phyloP scores from a whole-genome alignment of 2,113 vertebrate species.

The Rostratula benghalensis region DNA sequence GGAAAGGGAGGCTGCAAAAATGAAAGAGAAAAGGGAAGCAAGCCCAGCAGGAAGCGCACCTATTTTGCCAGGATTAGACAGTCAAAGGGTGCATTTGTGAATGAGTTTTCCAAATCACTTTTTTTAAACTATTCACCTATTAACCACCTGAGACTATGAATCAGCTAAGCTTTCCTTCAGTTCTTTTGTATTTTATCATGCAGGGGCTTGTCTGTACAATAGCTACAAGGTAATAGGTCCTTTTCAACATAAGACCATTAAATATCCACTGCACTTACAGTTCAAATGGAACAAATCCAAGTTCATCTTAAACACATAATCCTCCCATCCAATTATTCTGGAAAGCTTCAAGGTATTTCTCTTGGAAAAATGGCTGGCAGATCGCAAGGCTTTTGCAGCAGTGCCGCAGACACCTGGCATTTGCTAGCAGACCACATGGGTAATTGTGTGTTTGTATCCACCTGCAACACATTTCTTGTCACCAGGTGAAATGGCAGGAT shows the following conservation, averaged over 20 bases:
- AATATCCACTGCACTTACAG: not conserved
- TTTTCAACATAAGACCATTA: not conserved
- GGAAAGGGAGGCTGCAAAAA: not conserved
- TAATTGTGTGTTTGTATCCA: not conserved
- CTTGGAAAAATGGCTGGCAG: fast-evolving
- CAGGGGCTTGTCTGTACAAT: not conserved
- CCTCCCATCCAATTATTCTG: slow-evolving; percentile 1
- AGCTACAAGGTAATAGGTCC: not conserved
- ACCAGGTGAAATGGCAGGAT: not conserved
- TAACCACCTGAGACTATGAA: not conserved
- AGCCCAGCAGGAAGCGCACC: not conserved
- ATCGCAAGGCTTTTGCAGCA: not conserved
- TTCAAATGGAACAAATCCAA: slow-evolving; percentile 14
- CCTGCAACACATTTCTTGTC: not conserved
- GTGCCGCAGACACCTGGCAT: not conserved
- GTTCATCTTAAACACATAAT: not conserved
- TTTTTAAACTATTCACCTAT: not conserved
- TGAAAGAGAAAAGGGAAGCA: not conserved
- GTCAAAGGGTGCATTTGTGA: not conserved
- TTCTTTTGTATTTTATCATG: not conserved
- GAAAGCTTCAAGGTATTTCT: not conserved
- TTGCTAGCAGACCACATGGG: fast-evolving
- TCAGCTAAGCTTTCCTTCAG: not conserved
- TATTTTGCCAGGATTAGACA: not conserved
- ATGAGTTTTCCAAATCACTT: not conserved